These are phyloP conservation scores for Bombyx huttoni DNA, from an alignment of 2,888 invertebrate genomes.

Conservation along the genomic window DNA sequence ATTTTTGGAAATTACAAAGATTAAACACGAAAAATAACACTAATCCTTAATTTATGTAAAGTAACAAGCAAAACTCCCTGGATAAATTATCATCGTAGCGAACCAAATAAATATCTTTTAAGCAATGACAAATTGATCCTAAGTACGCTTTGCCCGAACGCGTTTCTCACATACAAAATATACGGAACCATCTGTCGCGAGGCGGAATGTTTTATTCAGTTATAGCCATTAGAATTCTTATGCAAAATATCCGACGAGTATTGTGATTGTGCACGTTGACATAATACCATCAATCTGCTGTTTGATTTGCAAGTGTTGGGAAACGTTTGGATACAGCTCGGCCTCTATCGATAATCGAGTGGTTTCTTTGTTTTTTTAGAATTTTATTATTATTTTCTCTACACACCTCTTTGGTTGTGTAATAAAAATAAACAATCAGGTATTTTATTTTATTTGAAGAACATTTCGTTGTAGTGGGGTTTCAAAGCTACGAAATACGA, in stretches of 20 bases:
- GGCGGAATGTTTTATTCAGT: constrained; percentile 51
- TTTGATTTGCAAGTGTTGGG: constrained; percentile 34
- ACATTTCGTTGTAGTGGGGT: too few species aligned
- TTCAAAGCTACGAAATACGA: too few species aligned
- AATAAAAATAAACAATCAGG: too few species aligned
- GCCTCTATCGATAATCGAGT: too few species aligned
- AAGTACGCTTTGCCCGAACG: neutral
- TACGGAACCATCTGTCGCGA: neutral
- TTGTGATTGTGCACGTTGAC: constrained; percentile 65
- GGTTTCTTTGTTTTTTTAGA: too few species aligned
- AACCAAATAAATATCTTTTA: neutral
- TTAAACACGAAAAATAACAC: too few species aligned
- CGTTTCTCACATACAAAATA: neutral
- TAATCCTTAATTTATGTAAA: neutral
- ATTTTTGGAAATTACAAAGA: constrained; percentile 12
- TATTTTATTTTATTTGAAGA: too few species aligned
- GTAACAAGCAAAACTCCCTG: neutral
- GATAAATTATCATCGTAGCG: neutral
- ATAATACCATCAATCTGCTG: constrained; percentile 68
- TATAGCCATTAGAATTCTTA: constrained; percentile 56
- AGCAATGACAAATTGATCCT: neutral
- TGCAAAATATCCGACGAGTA: constrained; percentile 53
- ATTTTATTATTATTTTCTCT: too few species aligned
- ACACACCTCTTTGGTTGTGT: too few species aligned
- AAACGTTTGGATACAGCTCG: neutral